Base-by-base conservation (phyloP, 2,797 vertebrate genomes). In the Catostomus latipinnis region DNA sequence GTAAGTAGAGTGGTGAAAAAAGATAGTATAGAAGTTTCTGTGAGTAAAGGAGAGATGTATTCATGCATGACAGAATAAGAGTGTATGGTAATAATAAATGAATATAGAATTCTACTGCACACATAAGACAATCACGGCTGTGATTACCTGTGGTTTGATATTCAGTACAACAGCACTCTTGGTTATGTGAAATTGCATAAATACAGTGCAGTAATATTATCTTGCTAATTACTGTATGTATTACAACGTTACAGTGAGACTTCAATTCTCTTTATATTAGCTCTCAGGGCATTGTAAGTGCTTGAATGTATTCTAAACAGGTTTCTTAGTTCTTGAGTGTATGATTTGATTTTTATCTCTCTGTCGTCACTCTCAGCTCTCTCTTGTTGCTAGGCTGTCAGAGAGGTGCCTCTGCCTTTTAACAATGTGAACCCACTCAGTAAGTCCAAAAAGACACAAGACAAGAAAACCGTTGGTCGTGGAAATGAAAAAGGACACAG, bases 341-440 rank as follows among this genome's bases (percentile, higher is more conserved):
- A 34, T 34, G 8, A 8, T 11, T 11, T 22, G 58, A 61, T 61
- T 61, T 22, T 61, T 8, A 61, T 61, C 58, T 22, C 22, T 50
- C 11, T 34, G 16, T 5, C 43, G 14, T 67, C 8, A 18, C 45
- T 49, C 13, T 52, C 13, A 63, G 9, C 9, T 63, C 6, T 14
- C 14, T 66, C 2, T 12, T 70, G 57, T 62, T 54, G 11, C 22
- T 60, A 12, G 56, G 46, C 65, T 48, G 65, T 67, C 3, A 45
- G 22, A 69, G 7, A 13, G 14, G 1, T 61, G 12, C 46, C 45
- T 68, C 62, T 6, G 4, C 50, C 54, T 73, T 34, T 34, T 13
- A 74, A 74, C 73, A 80, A 77, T 80, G 73, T 56, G 48, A 65
- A 80, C 65, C 13, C 52, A 58, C 76, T 22, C 67, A 58, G 57